These are phyloP conservation scores for Argopecten irradians DNA, from an alignment of 1,140 invertebrate genomes.

Conservation along the genomic window DNA sequence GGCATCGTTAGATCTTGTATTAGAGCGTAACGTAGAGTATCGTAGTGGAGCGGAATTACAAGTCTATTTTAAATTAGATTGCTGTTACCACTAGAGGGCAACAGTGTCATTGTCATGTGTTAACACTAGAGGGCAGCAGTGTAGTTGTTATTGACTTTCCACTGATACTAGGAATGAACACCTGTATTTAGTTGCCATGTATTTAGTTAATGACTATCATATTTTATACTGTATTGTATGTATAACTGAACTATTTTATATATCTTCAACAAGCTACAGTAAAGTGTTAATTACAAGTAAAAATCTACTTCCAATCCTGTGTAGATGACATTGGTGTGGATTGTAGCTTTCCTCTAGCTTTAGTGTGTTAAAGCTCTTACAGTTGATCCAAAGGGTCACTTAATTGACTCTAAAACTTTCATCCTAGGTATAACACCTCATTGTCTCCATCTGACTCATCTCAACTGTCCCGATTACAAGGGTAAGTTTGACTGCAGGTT, in stretches of 20 bases:
- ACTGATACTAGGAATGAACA: background rate
- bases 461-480: slow-evolving; percentile 14
- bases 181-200: background rate
- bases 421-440: slow-evolving; percentile 17
- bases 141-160: background rate
- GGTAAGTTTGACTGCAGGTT: background rate
- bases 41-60: too few species aligned
- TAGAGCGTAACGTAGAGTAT: too few species aligned
- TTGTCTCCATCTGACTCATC: slow-evolving; percentile 12
- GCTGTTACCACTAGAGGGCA: background rate
- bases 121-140: background rate
- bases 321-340: background rate
- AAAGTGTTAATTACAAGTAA: background rate
- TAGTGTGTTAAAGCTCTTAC: background rate
- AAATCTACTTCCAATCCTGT: background rate
- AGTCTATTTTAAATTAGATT: too few species aligned
- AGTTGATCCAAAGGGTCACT: slow-evolving; percentile 15
- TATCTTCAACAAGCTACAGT: slow-evolving; percentile 14
- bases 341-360: background rate
- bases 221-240: background rate
- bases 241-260: background rate
- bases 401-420: slow-evolving; percentile 23
- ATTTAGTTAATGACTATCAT: background rate
- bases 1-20: too few species aligned
- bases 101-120: background rate